Base-by-base conservation (phyloP, 2,113 vertebrate genomes). In the Peromyscus leucopus region DNA sequence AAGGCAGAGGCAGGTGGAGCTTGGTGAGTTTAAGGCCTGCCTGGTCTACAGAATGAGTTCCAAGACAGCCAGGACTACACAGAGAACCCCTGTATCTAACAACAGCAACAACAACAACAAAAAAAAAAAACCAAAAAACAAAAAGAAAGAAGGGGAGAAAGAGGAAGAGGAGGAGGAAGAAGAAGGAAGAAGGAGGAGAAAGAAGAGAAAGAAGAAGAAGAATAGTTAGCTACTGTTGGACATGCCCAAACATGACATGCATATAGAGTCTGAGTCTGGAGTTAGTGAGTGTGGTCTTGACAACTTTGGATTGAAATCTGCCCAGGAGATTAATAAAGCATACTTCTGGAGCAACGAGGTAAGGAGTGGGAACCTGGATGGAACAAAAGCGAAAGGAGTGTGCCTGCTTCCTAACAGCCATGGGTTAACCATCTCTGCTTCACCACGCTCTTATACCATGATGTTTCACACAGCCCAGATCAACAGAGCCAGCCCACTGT, bases 101-200 rank as follows among this genome's bases (percentile, higher is more conserved):
- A 72, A 72, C 17, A 39, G 39, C 33, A 19, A 2, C 36, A 72
- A 72, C 33, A 19, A 19, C 7, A 72, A 72, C 21, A 19, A 1
- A 6, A n/a, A 39, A 72, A 72, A 36, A 39, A 21, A 39, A n/a
- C n/a, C n/a, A n/a, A n/a, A n/a, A 39, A 72, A 72, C 71, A 39
- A 21, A 39, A n/a, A 39, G 15, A 16, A 72, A 19, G 71, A 72
- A 19, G 36, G 5, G 13, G 69, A 71, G 31, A 42, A 42, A 12
- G 13, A 2, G 12, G 31, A 33, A 0, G 0, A 67, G 4, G 24
- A 8, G 8, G 3, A 33, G 7, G 13, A 15, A 13, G 21, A 65
- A 3, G 63, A 15, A 13, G 67, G 61, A 8, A 24, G 33, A 11
- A 13, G 59, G 19, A 59, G 9, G 57, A 59, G 24, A 8, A 26